Evolutionary conservation across 2,113 vertebrate genomes (phyloP).

Genomic region (Alouatta palliata): DNA sequence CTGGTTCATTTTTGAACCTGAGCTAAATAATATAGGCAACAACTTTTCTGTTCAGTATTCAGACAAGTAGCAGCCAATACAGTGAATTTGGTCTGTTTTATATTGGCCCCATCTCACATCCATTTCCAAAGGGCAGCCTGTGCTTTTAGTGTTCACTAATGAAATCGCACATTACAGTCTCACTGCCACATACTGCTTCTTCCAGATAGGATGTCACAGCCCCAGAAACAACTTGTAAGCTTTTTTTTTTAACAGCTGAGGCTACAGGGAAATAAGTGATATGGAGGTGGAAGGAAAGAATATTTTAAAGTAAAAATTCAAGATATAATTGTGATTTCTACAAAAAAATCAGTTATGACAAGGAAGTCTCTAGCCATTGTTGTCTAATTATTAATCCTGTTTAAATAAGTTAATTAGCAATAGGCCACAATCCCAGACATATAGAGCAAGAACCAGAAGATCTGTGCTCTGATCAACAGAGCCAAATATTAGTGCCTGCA

Average conservation of each 20-base stretch:
- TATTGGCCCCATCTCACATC: not conserved
- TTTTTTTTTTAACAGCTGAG: conserved; percentile 50
- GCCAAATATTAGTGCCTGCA: not conserved
- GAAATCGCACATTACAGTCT: conserved; percentile 50
- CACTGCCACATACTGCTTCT: not conserved
- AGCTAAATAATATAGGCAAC: not conserved
- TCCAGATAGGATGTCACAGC: conserved; percentile 37
- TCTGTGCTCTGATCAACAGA: not conserved
- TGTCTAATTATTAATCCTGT: conserved; percentile 44
- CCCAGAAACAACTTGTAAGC: conserved; percentile 48
- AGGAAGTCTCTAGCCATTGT: conserved; percentile 28
- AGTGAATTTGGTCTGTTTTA: not conserved
- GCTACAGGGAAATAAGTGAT: conserved; percentile 44
- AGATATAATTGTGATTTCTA: not conserved
- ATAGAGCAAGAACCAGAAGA: not conserved
- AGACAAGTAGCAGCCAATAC: not conserved
- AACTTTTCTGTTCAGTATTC: conserved; percentile 53
- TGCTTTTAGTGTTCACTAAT: conserved; percentile 41
- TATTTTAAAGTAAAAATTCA: not conserved
- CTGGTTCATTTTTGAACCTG: conserved; percentile 55
- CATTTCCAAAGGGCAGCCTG: conserved; percentile 25
- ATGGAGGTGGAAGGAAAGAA: not conserved
- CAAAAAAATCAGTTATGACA: not conserved
- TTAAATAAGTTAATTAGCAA: conserved; percentile 50
- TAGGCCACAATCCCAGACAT: conserved; percentile 11